Evolutionary conservation across 2,113 vertebrate genomes (phyloP).

Genomic region (Chamaetylas fuelleborni): DNA sequence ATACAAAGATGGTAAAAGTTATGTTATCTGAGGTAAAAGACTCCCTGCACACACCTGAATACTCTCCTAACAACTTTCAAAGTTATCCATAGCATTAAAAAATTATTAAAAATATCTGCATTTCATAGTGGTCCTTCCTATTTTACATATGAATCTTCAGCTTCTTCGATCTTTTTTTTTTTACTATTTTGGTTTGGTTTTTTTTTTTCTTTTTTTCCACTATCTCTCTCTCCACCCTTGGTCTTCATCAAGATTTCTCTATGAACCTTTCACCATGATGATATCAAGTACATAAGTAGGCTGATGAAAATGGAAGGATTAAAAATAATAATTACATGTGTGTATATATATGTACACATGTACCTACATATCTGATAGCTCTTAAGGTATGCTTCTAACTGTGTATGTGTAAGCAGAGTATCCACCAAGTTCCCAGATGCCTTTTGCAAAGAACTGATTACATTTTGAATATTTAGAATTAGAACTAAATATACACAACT

Average conservation of each 20-base stretch:
- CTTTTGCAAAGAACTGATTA: neutral
- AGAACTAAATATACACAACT: neutral
- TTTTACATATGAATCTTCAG: neutral
- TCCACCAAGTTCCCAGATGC: neutral
- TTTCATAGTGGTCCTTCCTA: neutral
- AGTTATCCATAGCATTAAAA: neutral
- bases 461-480: neutral
- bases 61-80: neutral
- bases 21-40: neutral
- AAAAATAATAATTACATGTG: fast-evolving
- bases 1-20: neutral
- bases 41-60: neutral
- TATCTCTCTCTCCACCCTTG: neutral
- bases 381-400: neutral
- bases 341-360: fast-evolving
- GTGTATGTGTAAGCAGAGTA: neutral
- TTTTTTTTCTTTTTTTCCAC: neutral
- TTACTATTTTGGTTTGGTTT: neutral
- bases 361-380: neutral
- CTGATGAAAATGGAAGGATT: neutral
- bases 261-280: neutral
- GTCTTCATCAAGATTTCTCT: neutral
- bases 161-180: neutral
- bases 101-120: neutral
- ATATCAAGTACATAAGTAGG: neutral